These are phyloP conservation scores for Hecatera dysodea DNA, from an alignment of 2,888 invertebrate genomes.

Conservation along the genomic window DNA sequence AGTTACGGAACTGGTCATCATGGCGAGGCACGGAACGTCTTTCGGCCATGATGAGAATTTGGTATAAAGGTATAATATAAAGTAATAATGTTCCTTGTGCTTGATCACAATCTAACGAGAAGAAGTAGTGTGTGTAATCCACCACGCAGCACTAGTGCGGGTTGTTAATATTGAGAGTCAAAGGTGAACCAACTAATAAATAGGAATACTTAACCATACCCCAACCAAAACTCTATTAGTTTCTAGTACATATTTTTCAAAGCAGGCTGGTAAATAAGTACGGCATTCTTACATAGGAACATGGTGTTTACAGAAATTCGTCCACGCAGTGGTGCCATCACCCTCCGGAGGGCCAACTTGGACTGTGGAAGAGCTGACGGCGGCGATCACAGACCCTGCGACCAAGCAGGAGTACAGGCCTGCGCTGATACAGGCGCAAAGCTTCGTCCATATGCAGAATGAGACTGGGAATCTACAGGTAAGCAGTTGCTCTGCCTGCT, in stretches of 20 bases:
- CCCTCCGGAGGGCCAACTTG: constrained; percentile 63
- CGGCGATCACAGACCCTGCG: constrained; percentile 68
- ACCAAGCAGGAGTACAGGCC: constrained; percentile 68
- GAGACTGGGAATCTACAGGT: constrained; percentile 35
- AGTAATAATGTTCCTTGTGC: too few relatives aligned
- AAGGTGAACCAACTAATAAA: neutral
- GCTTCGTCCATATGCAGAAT: constrained; percentile 20
- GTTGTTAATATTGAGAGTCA: neutral
- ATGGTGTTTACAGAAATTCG: constrained; percentile 14
- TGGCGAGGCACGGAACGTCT: neutral
- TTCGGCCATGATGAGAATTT: neutral
- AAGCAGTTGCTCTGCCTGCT: neutral
- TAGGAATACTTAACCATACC: too few relatives aligned
- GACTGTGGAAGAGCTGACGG: constrained; percentile 71
- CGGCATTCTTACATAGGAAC: too few relatives aligned
- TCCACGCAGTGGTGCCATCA: constrained; percentile 63
- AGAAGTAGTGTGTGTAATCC: neutral
- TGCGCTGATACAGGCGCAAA: constrained; percentile 68
- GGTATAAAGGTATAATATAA: neutral
- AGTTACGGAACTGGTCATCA: neutral
- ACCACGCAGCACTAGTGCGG: neutral
- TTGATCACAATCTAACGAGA: too few relatives aligned
- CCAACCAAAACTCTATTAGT: too few relatives aligned
- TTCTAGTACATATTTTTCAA: too few relatives aligned
- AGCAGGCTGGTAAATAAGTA: too few relatives aligned